phyloP scores from a whole-genome alignment of 2,888 invertebrate genomes.

The Sussaba pulchella region DNA sequence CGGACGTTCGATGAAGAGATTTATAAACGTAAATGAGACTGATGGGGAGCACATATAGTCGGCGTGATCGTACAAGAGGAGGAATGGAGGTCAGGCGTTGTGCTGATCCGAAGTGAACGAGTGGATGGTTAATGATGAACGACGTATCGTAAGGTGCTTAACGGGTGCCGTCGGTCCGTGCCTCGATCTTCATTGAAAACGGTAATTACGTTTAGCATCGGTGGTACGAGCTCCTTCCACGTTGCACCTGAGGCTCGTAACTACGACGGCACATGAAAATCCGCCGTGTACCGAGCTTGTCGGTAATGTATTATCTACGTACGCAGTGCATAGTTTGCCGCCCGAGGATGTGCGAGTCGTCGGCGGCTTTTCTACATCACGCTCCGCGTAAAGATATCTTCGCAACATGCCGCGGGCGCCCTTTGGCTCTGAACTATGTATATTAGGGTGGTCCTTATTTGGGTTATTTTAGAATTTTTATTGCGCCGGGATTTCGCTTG shows the following conservation, averaged over 20 bases:
- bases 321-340: not conserved
- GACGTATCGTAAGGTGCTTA: constrained; percentile 61
- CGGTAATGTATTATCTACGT: constrained; percentile 6
- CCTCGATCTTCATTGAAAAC: constrained; percentile 67
- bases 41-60: constrained; percentile 28
- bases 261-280: constrained; percentile 37
- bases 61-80: constrained; percentile 26
- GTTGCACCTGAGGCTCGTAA: constrained; percentile 24
- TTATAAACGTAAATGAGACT: constrained; percentile 63
- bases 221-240: not conserved
- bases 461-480: no score
- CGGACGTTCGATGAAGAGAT: constrained; percentile 59
- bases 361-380: not conserved
- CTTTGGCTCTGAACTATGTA: constrained; percentile 49
- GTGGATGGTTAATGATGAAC: constrained; percentile 63
- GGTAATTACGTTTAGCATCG: constrained; percentile 65
- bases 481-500: no score
- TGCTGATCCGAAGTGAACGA: constrained; percentile 54
- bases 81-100: constrained; percentile 58
- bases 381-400: constrained; percentile 23
- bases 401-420: constrained; percentile 41
- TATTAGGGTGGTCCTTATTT: no score
- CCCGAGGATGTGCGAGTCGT: constrained; percentile 34
- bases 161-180: constrained; percentile 60
- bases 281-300: not conserved